phyloP scores from a whole-genome alignment of 35 echinoderm and acorn worm species.

The Lytechinus variegatus region DNA sequence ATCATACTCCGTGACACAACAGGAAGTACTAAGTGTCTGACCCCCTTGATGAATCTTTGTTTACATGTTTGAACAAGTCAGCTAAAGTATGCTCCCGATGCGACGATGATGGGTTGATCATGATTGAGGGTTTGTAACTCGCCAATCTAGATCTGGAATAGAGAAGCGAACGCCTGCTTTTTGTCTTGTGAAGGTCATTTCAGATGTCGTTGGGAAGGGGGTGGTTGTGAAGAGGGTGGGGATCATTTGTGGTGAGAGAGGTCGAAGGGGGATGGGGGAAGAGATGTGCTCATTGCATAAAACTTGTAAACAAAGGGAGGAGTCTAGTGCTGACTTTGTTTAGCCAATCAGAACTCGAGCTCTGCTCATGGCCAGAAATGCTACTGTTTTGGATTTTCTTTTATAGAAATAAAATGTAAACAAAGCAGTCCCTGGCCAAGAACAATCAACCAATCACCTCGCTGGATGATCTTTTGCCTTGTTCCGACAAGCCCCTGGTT shows the following conservation, averaged over 20 bases:
- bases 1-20: neutral
- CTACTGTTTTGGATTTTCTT: neutral
- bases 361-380: neutral
- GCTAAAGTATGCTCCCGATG: neutral
- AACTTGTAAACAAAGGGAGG: slow-evolving; percentile 54
- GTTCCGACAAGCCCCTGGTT: slow-evolving; percentile 22
- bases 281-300: neutral
- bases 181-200: neutral
- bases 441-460: neutral
- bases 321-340: neutral
- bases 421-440: neutral
- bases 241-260: neutral
- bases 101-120: neutral
- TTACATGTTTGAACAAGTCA: slow-evolving; percentile 5
- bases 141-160: neutral
- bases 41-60: neutral
- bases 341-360: slow-evolving; percentile 19
- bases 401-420: neutral
- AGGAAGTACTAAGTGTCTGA: neutral
- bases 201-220: neutral
- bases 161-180: neutral
- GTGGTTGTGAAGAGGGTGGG: neutral
- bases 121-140: neutral
- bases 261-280: neutral
- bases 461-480: neutral